phyloP scores from a whole-genome alignment of 2,113 vertebrate genomes.

The Phaetusa simplex region DNA sequence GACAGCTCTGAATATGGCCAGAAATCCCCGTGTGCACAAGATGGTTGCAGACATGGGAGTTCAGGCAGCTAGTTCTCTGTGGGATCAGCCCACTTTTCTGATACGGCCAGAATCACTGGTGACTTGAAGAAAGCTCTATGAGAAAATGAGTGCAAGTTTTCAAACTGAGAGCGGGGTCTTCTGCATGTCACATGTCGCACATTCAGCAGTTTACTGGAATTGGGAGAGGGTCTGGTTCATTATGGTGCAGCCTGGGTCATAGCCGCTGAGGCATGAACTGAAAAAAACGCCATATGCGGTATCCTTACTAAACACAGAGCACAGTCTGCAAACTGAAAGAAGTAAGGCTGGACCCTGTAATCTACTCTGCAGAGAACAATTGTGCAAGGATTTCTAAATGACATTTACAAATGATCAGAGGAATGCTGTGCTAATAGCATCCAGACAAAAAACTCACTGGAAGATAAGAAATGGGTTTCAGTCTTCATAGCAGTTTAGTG shows the following conservation, averaged over 20 bases:
- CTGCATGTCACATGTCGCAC: not conserved
- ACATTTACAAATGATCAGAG: constrained; percentile 36
- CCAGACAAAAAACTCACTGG: not conserved
- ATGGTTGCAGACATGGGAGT: rapidly evolving
- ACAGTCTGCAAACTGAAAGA: not conserved
- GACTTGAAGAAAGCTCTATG: not conserved
- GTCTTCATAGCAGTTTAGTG: not conserved
- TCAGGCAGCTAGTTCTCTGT: not conserved
- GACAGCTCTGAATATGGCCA: not conserved
- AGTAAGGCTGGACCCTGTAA: not conserved
- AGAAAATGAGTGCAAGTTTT: not conserved
- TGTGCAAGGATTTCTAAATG: not conserved
- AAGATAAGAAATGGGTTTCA: constrained; percentile 16
- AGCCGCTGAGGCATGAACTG: not conserved
- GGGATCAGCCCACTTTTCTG: not conserved
- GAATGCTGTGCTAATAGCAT: constrained; percentile 28
- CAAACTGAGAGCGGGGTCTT: not conserved
- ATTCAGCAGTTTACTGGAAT: not conserved
- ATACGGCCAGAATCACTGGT: not conserved
- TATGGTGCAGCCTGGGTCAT: not conserved
- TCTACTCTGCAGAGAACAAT: not conserved
- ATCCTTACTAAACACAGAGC: not conserved
- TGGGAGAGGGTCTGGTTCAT: not conserved
- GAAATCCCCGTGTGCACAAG: rapidly evolving
- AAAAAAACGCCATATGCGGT: not conserved